Evolutionary conservation across 2,888 invertebrate species (phyloP), one percentile per base, ranked within the genome.

Genomic region (Timandra comae): DNA sequence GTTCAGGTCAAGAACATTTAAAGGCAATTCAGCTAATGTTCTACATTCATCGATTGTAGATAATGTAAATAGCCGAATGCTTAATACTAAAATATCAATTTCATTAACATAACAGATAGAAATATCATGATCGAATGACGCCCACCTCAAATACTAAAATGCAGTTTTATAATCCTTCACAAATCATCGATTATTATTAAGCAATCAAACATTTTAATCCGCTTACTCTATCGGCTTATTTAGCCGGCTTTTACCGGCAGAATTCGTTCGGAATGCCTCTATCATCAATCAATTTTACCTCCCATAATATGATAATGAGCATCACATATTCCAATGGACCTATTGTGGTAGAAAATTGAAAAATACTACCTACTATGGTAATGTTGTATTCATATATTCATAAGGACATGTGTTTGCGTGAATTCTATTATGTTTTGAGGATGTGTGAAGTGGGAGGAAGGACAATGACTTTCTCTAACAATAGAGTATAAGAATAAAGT

Each of bases 281-380:
- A 16, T 32, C 43, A 49, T 49, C 49, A 29, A 49, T 49, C 49
- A 46, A 41, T 38, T 33, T 35, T 37, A 38, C 30, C 41, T 39
- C 30, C 30, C 33, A 41, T 35, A 34, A 30, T 42, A 39, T 33
- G 31, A 27, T 40, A 30, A 35, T 35, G 30, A 37, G 33, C 33
- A 27, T 27, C 24, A 25, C 29, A 33, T 29, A 30, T 27, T 76
- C 69, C 75, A 61, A 33, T 56, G 49, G 44, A 61, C 46, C 74
- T 73, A 76, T 77, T 81, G 77, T 80, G 59, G 67, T 67, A 74
- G 81, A 80, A 82, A 82, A 82, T 82, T 79, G 78, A 80, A 82
- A 81, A 75, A 76, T 78, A 78, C 66, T 71, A 62, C 16, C 16
- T 16, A 16, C 54, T 38, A 27, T 30, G 60, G 61, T 63, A 61